Evolutionary conservation across 2,888 invertebrate genomes (phyloP).

Genomic region (Rhamphomyia laevipes): DNA sequence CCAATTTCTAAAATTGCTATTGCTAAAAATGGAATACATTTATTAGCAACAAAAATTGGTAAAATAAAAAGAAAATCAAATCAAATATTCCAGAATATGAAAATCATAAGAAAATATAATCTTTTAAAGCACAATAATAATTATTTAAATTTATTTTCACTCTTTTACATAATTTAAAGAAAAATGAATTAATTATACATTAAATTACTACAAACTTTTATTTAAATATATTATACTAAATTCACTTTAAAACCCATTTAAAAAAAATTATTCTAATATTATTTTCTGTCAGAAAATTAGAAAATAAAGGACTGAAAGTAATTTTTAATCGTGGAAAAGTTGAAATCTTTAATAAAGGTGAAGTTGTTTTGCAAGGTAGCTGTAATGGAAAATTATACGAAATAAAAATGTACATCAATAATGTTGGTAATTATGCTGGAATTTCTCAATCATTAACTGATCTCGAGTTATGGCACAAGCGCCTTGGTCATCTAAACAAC

Average conservation of each 20-base stretch:
- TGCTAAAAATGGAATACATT: not conserved
- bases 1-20: not conserved
- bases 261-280: too few species aligned
- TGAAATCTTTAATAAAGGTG: not conserved
- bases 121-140: too few species aligned
- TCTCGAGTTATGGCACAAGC: not conserved
- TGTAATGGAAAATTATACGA: not conserved
- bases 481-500: not conserved
- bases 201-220: too few species aligned
- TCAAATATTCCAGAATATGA: too few species aligned
- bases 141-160: too few species aligned
- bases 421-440: not conserved
- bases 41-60: not conserved
- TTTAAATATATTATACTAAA: too few species aligned
- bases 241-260: too few species aligned
- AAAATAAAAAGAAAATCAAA: not conserved
- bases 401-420: not conserved
- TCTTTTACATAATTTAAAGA: too few species aligned
- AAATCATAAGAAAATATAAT: too few species aligned
- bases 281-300: not conserved
- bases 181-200: too few species aligned
- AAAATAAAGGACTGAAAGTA: not conserved
- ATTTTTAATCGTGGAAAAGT: not conserved
- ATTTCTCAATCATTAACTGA: not conserved
- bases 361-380: not conserved